Evolutionary conservation across 2,888 invertebrate species (phyloP).

Genomic region (Heteropelma amictum): DNA sequence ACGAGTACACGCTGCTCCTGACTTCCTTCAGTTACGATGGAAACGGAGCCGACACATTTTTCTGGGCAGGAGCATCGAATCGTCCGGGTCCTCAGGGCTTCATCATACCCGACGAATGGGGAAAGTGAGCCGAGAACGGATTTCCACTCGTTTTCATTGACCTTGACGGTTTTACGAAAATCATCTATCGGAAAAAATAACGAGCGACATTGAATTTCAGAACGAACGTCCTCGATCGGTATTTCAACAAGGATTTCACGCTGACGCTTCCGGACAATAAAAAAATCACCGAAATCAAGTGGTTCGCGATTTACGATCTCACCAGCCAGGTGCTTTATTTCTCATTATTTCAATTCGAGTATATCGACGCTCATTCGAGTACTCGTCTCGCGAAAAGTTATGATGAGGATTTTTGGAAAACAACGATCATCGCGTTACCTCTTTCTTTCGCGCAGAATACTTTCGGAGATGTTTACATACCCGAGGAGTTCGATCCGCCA

Average conservation of each 20-base stretch:
- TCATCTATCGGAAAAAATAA: no score
- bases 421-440: no score
- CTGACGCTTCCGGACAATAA: conserved; percentile 90
- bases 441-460: conserved; percentile 80
- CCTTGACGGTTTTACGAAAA: no score
- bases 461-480: conserved; percentile 93
- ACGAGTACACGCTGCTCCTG: conserved; percentile 89
- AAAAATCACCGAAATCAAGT: conserved; percentile 91
- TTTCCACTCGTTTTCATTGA: no score
- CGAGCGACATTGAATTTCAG: no score
- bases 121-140: conserved; percentile 86
- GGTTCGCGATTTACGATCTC: conserved; percentile 94
- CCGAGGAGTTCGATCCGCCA: conserved; percentile 94
- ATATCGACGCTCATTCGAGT: no score
- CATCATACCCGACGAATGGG: conserved; percentile 92
- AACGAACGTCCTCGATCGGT: conserved; percentile 91
- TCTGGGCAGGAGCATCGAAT: conserved; percentile 94
- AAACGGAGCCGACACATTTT: conserved; percentile 93
- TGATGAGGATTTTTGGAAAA: not conserved
- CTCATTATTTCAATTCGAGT: conserved; percentile 47
- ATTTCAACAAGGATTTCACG: conserved; percentile 91
- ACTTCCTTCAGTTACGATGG: conserved; percentile 93
- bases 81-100: conserved; percentile 94
- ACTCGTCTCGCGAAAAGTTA: no score
- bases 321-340: conserved; percentile 86